These are phyloP conservation scores for Conus betulinus DNA, from an alignment of 1,140 invertebrate species.

Conservation along the genomic window DNA sequence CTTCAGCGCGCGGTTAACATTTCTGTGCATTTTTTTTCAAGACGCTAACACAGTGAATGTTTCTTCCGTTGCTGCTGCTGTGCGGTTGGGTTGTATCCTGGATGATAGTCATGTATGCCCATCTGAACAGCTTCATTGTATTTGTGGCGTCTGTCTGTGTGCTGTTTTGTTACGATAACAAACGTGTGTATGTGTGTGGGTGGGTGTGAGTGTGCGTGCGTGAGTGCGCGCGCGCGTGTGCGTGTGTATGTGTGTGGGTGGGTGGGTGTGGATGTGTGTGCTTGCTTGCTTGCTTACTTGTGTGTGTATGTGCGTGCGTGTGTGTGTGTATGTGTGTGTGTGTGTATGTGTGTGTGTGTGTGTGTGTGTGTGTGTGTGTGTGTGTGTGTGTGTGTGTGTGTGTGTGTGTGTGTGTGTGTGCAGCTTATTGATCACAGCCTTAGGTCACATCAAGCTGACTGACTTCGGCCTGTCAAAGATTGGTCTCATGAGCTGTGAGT, in stretches of 20 bases:
- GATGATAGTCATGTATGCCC: too few relatives aligned
- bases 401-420: background rate
- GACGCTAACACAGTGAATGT: too few relatives aligned
- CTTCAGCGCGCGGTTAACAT: too few relatives aligned
- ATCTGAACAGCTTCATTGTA: too few relatives aligned
- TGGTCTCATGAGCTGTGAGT: slow-evolving; percentile 97
- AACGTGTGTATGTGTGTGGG: too few relatives aligned
- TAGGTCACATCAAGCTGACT: background rate
- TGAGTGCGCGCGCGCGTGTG: too few relatives aligned
- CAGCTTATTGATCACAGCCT: too few relatives aligned
- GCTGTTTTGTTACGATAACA: background rate
- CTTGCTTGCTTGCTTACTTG: background rate
- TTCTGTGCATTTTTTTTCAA: too few relatives aligned
- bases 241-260: background rate
- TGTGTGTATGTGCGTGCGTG: background rate
- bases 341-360: background rate
- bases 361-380: background rate
- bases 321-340: background rate
- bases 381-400: background rate
- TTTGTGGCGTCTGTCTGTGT: too few relatives aligned
- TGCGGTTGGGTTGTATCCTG: too few relatives aligned
- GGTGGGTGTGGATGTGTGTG: background rate
- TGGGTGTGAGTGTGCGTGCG: too few relatives aligned
- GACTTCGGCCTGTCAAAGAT: slow-evolving; percentile 98
- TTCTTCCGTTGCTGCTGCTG: too few relatives aligned